Evolutionary conservation across 64 coral and sea anemone genomes (phyloP), one percentile per base, ranked within the genome.

Genomic region (Montipora efflorescens): DNA sequence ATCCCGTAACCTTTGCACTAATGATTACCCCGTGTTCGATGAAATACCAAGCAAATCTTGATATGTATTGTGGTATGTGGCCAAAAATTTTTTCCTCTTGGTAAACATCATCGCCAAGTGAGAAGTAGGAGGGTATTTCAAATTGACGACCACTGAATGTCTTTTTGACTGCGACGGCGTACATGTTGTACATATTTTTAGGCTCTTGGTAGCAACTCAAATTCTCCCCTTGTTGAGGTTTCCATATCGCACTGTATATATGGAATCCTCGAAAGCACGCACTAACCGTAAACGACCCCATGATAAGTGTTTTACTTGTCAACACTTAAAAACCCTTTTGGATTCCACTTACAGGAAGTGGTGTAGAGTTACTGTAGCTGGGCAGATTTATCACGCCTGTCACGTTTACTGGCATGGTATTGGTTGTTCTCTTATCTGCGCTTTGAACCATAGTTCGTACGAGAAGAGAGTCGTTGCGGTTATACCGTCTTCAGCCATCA

Each of bases 1-100:
- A 66, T 20, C 83, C 83, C 67, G 61, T 87, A 4, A 87, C 83
- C 62, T 70, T 21, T 68, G 62, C 61, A 87, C 8, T 67, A 0
- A 67, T 64, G 8, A 16, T 5, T 43, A 58, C 58, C 68, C 57
- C 45, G 46, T 87, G 83, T 87, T 87, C 58, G 2, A 87, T 87
- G 58, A 87, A 70, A 59, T 62, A 87, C 57, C 83, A 87, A 16
- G 83, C 4, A 87, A 87, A 87, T 87, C 83, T 70, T 67, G 61
- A 70, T 23, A 70, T 87, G 83, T 87, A 87, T 59, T 87, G 67
- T 8, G 83, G 83, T 44, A 66, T 18, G 48, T 78, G 76, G 48
- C 76, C 53, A 87, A 87, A 58, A 87, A 87, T 66, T 87, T 16
- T 87, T 8, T 87, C 83, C 68, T 87, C 83, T 44, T 59, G 23